phyloP scores from a whole-genome alignment of 1,140 invertebrate genomes.

The Drosophila setifemur region DNA sequence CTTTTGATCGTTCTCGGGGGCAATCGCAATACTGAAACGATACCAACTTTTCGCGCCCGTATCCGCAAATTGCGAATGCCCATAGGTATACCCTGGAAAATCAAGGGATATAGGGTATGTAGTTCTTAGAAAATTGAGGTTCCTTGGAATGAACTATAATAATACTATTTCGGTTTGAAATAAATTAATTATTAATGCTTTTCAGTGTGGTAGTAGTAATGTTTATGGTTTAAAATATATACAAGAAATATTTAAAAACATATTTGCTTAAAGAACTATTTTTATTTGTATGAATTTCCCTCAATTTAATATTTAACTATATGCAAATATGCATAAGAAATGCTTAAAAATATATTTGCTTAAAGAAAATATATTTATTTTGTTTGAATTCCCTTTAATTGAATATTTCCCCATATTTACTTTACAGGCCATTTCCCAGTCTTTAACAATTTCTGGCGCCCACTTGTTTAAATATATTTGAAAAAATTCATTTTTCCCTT shows the following conservation, averaged over 20 bases:
- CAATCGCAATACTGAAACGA: constrained; percentile 1
- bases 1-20: too few relatives aligned
- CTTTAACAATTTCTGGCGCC: not conserved
- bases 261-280: too few relatives aligned
- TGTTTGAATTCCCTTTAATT: not conserved
- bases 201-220: too few relatives aligned
- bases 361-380: too few relatives aligned
- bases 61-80: not conserved
- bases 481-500: not conserved
- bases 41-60: constrained; percentile 1
- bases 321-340: not conserved
- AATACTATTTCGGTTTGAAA: too few relatives aligned
- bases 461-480: not conserved
- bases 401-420: not conserved
- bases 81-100: not conserved
- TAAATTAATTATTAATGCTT: too few relatives aligned
- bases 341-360: not conserved
- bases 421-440: not conserved
- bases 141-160: too few relatives aligned
- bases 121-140: too few relatives aligned
- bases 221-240: too few relatives aligned
- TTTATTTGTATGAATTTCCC: not conserved
- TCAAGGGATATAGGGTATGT: not conserved
- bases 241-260: too few relatives aligned
- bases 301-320: not conserved